phyloP scores from a whole-genome alignment of 2,113 vertebrate species.

The Cyanocitta stelleri region DNA sequence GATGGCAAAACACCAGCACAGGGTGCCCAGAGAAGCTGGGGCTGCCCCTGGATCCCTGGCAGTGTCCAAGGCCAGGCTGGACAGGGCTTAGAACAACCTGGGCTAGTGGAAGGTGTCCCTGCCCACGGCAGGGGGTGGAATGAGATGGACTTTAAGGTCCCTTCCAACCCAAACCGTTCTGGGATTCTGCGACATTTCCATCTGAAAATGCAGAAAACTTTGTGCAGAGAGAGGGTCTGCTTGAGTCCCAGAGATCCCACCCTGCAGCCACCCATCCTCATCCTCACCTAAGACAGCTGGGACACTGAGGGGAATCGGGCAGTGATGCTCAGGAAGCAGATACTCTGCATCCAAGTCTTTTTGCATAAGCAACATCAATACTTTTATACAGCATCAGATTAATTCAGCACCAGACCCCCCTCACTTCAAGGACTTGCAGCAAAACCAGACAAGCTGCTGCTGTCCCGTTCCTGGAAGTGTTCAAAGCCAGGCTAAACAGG shows the following conservation, averaged over 20 bases:
- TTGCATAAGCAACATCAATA: fast-evolving
- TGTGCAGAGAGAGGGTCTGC: not conserved
- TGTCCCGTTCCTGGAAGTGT: not conserved
- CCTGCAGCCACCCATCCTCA: not conserved
- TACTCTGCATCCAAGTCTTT: not conserved
- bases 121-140: fast-evolving
- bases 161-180: not conserved
- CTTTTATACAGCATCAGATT: not conserved
- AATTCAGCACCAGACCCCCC: not conserved
- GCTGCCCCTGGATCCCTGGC: not conserved
- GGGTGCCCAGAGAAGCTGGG: not conserved
- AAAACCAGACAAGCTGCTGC: not conserved
- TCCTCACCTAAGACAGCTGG: not conserved
- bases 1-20: not conserved
- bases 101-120: not conserved
- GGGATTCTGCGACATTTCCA: not conserved
- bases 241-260: not conserved
- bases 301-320: not conserved
- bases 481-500: fast-evolving
- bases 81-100: fast-evolving
- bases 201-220: not conserved
- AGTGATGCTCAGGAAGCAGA: not conserved
- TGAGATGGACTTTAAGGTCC: fast-evolving
- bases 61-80: not conserved
- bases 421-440: not conserved